These are phyloP conservation scores for Aptenodytes patagonicus DNA, from an alignment of 2,113 vertebrate genomes.

Conservation along the genomic window DNA sequence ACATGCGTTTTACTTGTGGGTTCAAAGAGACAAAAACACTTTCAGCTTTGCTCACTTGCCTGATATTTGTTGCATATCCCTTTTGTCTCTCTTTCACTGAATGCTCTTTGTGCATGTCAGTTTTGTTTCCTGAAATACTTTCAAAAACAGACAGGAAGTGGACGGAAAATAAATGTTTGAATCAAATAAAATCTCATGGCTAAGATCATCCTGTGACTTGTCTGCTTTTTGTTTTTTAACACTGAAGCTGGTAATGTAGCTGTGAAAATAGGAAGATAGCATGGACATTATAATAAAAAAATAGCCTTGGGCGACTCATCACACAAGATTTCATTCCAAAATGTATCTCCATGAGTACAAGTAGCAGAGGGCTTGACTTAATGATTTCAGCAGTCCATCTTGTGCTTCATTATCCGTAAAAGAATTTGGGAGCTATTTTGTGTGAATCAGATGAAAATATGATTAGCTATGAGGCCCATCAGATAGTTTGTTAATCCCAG, in stretches of 20 bases:
- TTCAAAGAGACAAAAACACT: neutral
- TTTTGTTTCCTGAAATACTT: constrained; percentile 17
- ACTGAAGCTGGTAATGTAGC: neutral
- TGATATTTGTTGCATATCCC: neutral
- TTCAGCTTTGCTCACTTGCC: neutral
- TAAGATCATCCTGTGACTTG: neutral
- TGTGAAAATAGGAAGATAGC: neutral
- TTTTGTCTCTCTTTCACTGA: neutral
- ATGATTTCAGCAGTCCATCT: neutral
- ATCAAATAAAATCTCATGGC: constrained; percentile 18
- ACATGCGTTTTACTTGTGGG: neutral
- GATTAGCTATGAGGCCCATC: neutral
- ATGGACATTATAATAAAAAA: neutral
- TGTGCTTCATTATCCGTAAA: neutral
- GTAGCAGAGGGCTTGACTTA: neutral
- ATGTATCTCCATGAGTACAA: neutral
- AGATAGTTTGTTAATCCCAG: neutral
- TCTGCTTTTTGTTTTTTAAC: neutral
- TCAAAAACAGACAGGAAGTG: neutral
- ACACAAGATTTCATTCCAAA: neutral
- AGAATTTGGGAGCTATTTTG: neutral
- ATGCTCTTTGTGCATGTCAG: neutral
- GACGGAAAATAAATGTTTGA: neutral
- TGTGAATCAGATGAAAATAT: neutral
- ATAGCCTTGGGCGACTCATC: neutral